Conservation (phyloP, 2,888 invertebrate species). For the Craniophora ligustri region DNA sequence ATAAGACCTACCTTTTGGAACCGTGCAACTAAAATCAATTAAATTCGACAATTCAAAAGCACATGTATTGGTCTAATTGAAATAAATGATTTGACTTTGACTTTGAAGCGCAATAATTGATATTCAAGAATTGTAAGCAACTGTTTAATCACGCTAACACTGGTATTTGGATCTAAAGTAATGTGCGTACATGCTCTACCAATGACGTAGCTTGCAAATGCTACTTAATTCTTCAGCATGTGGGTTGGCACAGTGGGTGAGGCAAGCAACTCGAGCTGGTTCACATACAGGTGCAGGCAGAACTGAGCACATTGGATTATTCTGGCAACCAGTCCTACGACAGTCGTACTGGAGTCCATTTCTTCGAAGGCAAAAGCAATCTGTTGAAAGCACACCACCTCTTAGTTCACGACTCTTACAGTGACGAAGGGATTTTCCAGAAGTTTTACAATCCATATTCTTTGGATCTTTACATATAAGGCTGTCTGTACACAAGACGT, state of each 20-base stretch:
- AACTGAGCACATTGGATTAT: constrained; percentile 70
- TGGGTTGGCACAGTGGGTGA: constrained; percentile 71
- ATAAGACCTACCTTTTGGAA: too few relatives aligned
- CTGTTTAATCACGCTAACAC: too few relatives aligned
- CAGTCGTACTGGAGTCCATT: constrained; percentile 89
- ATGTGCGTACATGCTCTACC: too few relatives aligned
- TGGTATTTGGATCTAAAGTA: too few relatives aligned
- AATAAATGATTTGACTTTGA: too few relatives aligned
- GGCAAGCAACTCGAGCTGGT: constrained; percentile 75
- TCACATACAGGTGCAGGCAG: constrained; percentile 75
- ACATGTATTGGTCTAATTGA: too few relatives aligned
- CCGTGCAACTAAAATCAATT: too few relatives aligned
- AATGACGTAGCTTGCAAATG: constrained; percentile 69
- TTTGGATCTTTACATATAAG: constrained; percentile 21
- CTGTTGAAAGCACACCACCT: constrained; percentile 83
- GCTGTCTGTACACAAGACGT: too few relatives aligned
- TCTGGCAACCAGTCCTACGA: constrained; percentile 83
- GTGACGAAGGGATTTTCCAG: constrained; percentile 41
- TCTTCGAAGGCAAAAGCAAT: constrained; percentile 87
- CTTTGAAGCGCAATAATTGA: too few relatives aligned
- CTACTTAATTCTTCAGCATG: constrained; percentile 73
- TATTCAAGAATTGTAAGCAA: too few relatives aligned
- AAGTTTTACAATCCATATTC: constrained; percentile 20
- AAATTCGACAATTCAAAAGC: too few relatives aligned
- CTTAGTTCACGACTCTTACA: constrained; percentile 84